Conservation (phyloP, 2,113 vertebrate genomes). For the Aldabrachelys gigantea region DNA sequence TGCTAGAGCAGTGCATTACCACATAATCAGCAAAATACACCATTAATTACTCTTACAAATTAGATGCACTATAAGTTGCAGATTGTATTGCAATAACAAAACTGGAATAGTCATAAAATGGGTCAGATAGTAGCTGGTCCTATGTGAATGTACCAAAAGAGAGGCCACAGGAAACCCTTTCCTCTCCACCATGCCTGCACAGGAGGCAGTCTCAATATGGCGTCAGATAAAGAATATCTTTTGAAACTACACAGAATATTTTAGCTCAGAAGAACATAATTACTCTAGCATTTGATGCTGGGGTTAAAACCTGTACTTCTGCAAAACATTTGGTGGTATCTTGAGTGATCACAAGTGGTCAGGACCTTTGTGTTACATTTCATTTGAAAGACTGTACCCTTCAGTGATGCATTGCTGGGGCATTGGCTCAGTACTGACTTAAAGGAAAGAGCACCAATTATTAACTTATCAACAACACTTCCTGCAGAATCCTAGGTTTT, state of each 20-base stretch:
- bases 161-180: neutral
- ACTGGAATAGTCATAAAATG: neutral
- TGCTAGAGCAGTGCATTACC: neutral
- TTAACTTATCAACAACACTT: neutral
- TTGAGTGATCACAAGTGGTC: neutral
- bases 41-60: neutral
- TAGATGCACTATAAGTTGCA: neutral
- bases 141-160: neutral
- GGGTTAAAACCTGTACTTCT: neutral
- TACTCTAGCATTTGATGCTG: neutral
- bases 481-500: neutral
- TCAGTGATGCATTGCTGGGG: neutral
- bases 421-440: neutral
- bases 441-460: neutral
- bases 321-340: neutral
- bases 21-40: neutral
- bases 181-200: neutral
- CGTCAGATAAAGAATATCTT: neutral
- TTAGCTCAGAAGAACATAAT: neutral
- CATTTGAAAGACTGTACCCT: neutral
- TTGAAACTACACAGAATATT: neutral
- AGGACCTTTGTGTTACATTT: neutral
- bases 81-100: neutral
- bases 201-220: fast-evolving
- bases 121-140: neutral